Conservation (phyloP, 2,113 vertebrate species). For the Dipodomys ordii region DNA sequence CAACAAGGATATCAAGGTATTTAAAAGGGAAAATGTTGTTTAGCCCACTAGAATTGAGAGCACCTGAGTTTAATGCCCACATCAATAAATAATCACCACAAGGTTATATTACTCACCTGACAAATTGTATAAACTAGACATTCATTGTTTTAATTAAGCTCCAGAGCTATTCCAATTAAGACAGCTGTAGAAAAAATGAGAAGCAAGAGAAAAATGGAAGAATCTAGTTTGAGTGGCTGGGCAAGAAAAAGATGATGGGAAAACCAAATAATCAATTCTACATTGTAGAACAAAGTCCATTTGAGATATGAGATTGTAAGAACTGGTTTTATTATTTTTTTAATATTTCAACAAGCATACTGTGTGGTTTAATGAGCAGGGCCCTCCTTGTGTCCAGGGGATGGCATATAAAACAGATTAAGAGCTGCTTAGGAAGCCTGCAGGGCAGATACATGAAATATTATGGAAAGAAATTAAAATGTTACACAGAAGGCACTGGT, state of each 20-base stretch:
- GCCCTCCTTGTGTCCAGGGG: not conserved
- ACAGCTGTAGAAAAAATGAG: not conserved
- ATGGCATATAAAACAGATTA: not conserved
- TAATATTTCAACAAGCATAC: not conserved
- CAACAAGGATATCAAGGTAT: constrained; percentile 25
- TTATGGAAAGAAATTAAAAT: constrained; percentile 59
- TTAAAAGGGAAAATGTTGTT: constrained; percentile 43
- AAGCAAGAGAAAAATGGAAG: constrained; percentile 11
- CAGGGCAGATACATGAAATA: constrained; percentile 6
- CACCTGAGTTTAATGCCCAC: constrained; percentile 47
- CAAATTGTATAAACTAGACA: constrained; percentile 56
- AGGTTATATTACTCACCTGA: constrained; percentile 64
- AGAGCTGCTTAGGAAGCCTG: not conserved
- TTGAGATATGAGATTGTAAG: constrained; percentile 29
- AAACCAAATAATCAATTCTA: constrained; percentile 7
- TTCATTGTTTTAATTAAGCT: constrained; percentile 69
- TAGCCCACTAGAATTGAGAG: not conserved
- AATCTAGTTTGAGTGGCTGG: not conserved
- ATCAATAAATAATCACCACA: constrained; percentile 65
- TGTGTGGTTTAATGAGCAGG: not conserved
- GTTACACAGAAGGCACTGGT: constrained; percentile 36
- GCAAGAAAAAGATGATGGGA: not conserved
- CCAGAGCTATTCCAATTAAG: constrained; percentile 53
- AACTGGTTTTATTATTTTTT: not conserved
- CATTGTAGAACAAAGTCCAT: constrained; percentile 12